Conservation (phyloP, 1,140 invertebrate genomes). For the Drosophila seguyi region DNA sequence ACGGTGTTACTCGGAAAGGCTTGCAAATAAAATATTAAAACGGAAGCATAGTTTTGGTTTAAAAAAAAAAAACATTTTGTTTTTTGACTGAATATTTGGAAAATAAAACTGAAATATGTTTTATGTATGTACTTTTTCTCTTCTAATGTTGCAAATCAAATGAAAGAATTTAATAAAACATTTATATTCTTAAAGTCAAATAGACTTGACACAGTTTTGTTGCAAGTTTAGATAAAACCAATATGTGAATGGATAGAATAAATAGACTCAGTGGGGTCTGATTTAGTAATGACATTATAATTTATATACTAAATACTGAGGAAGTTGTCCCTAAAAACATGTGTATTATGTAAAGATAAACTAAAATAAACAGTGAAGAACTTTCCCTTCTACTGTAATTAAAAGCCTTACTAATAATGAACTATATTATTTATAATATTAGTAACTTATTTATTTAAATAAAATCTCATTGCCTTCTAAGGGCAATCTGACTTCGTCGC, state of each 20-base stretch:
- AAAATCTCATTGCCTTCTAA: neutral
- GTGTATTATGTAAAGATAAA: neutral
- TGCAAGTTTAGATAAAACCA: too few species aligned
- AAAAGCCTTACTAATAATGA: neutral
- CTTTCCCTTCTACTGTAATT: neutral
- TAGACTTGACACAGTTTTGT: neutral
- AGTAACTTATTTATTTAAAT: neutral
- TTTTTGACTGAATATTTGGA: neutral
- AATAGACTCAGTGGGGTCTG: neutral
- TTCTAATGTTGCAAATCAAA: neutral
- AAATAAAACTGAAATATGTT: neutral
- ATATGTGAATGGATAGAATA: too few species aligned
- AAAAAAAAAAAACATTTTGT: neutral
- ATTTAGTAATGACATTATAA: neutral
- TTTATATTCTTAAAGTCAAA: too few species aligned
- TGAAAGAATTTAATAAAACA: neutral
- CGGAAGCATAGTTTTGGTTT: neutral
- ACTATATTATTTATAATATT: neutral
- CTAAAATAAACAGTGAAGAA: accelerated
- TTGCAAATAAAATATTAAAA: neutral
- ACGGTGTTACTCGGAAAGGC: neutral
- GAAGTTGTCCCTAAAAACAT: neutral
- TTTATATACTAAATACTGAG: neutral
- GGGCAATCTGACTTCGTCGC: conserved; percentile 28
- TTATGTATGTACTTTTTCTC: neutral